phyloP scores from a whole-genome alignment of 2,797 vertebrate genomes.

The Artibeus lituratus region DNA sequence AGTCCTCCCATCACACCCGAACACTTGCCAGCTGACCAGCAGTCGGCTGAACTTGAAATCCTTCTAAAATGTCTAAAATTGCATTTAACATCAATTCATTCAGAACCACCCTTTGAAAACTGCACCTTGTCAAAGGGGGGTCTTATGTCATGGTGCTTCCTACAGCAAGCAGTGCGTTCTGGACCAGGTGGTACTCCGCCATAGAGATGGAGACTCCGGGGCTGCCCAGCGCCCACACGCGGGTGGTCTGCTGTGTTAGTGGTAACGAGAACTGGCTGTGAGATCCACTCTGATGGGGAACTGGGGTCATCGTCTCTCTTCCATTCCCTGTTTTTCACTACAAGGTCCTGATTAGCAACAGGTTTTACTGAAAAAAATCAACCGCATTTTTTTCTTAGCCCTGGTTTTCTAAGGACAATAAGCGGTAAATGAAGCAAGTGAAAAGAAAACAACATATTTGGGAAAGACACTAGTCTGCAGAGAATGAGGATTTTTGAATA shows the following conservation, averaged over 20 bases:
- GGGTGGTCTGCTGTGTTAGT: neutral
- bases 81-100: neutral
- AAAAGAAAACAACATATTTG: conserved; percentile 31
- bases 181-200: neutral
- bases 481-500: conserved; percentile 26
- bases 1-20: neutral
- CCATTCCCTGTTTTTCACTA: conserved; percentile 15
- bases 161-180: neutral
- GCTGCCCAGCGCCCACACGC: accelerated
- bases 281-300: neutral
- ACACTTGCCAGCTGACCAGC: neutral
- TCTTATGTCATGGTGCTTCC: neutral
- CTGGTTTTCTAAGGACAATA: conserved; percentile 46
- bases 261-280: neutral
- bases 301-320: neutral
- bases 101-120: conserved; percentile 1
- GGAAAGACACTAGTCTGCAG: neutral
- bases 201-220: neutral
- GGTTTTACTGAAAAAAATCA: conserved; percentile 35
- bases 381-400: conserved; percentile 14
- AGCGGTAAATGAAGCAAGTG: conserved; percentile 27
- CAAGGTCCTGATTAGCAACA: conserved; percentile 35
- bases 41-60: neutral
- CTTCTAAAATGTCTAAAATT: conserved; percentile 17
- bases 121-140: neutral